A percentile compares a stretch with the other conserved stretches of the same genome.
Evolutionary conservation across 2,888 invertebrate species (phyloP).

Genomic region (Thelaira solivaga): DNA sequence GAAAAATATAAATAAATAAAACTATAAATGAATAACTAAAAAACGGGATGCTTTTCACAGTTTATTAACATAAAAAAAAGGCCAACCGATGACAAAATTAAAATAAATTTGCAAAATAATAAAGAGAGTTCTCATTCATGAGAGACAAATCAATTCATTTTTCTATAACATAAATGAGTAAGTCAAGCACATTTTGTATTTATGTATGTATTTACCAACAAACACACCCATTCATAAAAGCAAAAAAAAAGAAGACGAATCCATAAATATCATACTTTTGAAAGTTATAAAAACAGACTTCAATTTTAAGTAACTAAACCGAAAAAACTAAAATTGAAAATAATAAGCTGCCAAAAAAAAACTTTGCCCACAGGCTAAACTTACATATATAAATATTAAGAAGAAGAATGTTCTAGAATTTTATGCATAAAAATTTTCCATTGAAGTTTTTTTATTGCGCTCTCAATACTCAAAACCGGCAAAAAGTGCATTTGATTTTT

Average conservation of each 20-base stretch:
- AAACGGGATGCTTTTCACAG: too few species aligned
- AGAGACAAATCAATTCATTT: too few species aligned
- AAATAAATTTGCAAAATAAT: too few species aligned
- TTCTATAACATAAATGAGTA: conserved; percentile 23
- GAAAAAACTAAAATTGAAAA: neutral
- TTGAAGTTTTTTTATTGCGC: too few species aligned
- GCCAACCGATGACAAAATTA: too few species aligned
- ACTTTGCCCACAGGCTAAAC: neutral
- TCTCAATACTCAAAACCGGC: conserved; percentile 19
- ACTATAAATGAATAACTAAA: too few species aligned
- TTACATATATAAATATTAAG: too few species aligned
- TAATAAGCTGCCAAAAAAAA: neutral
- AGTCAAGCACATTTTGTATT: neutral
- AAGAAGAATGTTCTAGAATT: conserved; percentile 28
- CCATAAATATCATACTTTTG: neutral
- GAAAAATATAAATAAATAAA: too few species aligned
- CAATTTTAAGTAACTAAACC: neutral
- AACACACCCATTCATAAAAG: conserved; percentile 51
- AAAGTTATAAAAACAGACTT: too few species aligned
- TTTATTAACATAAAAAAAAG: too few species aligned
- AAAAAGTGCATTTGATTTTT: neutral
- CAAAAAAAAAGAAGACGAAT: neutral
- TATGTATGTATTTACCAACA: conserved; percentile 3
- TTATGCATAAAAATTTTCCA: conserved; percentile 10
- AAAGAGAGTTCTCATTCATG: too few species aligned